These are phyloP conservation scores for Chloroceryle aenea DNA, from an alignment of 2,113 vertebrate species.

Conservation along the genomic window DNA sequence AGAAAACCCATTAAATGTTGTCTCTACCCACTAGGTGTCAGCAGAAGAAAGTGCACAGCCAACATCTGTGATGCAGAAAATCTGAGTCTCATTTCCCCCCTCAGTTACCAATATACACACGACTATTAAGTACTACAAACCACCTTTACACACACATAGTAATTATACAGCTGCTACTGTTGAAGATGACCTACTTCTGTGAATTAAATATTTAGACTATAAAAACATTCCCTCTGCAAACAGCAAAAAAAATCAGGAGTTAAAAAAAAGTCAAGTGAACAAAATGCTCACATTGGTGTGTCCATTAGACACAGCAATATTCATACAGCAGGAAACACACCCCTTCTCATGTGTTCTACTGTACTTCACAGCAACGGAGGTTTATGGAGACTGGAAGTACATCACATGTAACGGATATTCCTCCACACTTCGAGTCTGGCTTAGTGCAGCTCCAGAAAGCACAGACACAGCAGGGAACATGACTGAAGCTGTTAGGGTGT, in stretches of 20 bases:
- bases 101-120: background rate
- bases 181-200: background rate
- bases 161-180: background rate
- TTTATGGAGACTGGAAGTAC: background rate
- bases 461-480: fast-evolving
- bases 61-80: background rate
- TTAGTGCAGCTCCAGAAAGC: background rate
- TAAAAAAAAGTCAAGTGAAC: background rate
- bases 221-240: background rate
- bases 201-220: background rate
- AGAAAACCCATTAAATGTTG: background rate
- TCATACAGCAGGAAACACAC: background rate
- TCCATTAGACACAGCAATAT: background rate
- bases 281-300: background rate
- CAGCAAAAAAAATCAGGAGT: background rate
- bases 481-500: background rate
- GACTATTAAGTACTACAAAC: slow-evolving; percentile 21
- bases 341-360: background rate
- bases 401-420: background rate
- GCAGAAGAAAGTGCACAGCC: slow-evolving; percentile 67
- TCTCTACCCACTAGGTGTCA: slow-evolving; percentile 79
- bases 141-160: background rate
- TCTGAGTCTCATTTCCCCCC: background rate
- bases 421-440: background rate
- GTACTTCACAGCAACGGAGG: fast-evolving